Percentiles rank a stretch among this genome's conserved stretches.
Evolutionary conservation across 2,113 vertebrate genomes (phyloP).

Genomic region (Pseudois nayaur): DNA sequence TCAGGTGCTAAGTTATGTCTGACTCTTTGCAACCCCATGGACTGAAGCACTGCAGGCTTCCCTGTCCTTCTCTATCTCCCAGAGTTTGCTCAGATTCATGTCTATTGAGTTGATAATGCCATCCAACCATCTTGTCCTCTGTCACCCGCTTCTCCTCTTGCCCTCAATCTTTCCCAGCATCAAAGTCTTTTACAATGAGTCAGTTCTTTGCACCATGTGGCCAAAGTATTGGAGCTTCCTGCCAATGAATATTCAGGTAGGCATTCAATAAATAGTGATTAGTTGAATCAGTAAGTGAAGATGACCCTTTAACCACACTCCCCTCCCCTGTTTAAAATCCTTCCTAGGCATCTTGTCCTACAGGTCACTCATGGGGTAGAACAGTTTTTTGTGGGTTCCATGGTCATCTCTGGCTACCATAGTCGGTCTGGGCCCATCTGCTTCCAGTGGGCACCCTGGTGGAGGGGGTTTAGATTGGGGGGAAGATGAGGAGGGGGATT

Average conservation of each 20-base stretch:
- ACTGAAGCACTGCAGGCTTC: neutral
- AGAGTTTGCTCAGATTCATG: neutral
- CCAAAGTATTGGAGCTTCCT: neutral
- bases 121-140: neutral
- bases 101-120: neutral
- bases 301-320: neutral
- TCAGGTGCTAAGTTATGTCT: neutral
- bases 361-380: neutral
- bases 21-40: neutral
- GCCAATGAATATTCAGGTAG: neutral
- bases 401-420: neutral
- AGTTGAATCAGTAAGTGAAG: neutral
- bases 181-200: neutral
- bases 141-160: fast-evolving
- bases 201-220: neutral
- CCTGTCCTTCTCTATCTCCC: neutral
- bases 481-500: neutral
- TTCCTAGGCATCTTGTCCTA: neutral
- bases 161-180: neutral
- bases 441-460: neutral
- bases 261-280: neutral
- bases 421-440: neutral
- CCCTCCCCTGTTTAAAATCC: neutral
- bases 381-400: neutral
- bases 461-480: neutral